Conservation (phyloP, 2,113 vertebrate species). For the Cyanoramphus novaezelandiae region DNA sequence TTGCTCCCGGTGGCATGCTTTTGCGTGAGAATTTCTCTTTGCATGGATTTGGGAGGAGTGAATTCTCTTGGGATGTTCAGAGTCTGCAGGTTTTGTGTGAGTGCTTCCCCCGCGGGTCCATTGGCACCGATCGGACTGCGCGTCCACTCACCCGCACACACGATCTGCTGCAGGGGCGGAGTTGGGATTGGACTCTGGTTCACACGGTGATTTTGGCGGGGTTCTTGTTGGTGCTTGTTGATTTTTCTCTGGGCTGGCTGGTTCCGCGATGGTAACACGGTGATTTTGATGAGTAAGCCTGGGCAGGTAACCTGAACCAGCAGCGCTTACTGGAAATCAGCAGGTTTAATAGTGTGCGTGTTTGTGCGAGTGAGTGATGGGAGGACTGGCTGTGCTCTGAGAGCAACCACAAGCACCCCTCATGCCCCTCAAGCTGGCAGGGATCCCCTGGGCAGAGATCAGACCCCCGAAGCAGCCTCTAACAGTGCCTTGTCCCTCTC, state of each 20-base stretch:
- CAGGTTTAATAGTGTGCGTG: background rate
- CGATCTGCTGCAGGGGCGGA: slow-evolving; percentile 51
- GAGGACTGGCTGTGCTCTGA: background rate
- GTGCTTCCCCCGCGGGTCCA: slow-evolving; percentile 37
- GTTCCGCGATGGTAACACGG: slow-evolving; percentile 8
- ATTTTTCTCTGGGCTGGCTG: slow-evolving; percentile 61
- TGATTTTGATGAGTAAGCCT: slow-evolving; percentile 49
- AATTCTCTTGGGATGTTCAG: slow-evolving; percentile 45
- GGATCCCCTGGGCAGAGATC: background rate
- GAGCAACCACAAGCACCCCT: background rate
- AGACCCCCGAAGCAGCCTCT: background rate
- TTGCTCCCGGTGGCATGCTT: slow-evolving; percentile 61
- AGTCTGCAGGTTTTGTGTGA: slow-evolving; percentile 63
- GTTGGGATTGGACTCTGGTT: slow-evolving; percentile 47
- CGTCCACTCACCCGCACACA: slow-evolving; percentile 35
- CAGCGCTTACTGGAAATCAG: slow-evolving; percentile 35
- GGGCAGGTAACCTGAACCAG: slow-evolving; percentile 45
- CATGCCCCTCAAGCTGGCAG: background rate
- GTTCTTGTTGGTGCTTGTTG: slow-evolving; percentile 68
- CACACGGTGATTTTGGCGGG: slow-evolving; percentile 64
- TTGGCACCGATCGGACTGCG: slow-evolving; percentile 13
- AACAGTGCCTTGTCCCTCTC: background rate
- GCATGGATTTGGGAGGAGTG: slow-evolving; percentile 65
- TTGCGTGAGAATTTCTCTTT: slow-evolving; percentile 60
- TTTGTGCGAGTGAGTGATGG: background rate